Percentiles rank a stretch among this genome's conserved stretches.
phyloP scores from a whole-genome alignment of 2,113 vertebrate species.

The Proteles cristata region DNA sequence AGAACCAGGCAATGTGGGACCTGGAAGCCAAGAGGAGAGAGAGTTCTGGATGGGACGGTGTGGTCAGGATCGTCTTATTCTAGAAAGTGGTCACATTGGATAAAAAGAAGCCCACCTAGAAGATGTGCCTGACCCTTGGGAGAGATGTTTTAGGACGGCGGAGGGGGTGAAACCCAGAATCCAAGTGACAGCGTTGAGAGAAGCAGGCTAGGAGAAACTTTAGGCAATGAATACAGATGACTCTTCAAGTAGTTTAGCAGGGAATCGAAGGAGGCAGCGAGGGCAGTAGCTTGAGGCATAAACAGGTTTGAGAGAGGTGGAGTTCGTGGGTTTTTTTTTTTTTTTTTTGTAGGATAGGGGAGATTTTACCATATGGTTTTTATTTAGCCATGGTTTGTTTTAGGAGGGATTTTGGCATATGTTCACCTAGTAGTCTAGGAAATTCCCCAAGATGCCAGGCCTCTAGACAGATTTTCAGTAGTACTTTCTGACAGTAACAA shows the following conservation, averaged over 20 bases:
- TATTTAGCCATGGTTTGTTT: background rate
- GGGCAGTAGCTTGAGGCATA: background rate
- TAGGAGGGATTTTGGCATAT: background rate
- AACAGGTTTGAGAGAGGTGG: background rate
- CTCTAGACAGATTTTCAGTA: background rate
- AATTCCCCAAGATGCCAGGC: background rate
- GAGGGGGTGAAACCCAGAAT: background rate
- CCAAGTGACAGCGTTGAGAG: background rate
- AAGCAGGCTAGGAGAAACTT: background rate
- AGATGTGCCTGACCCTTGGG: background rate
- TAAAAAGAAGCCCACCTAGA: background rate
- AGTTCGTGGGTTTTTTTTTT: background rate
- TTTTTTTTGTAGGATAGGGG: background rate
- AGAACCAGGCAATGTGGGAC: background rate
- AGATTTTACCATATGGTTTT: background rate
- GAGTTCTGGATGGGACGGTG: background rate
- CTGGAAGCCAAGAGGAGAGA: background rate
- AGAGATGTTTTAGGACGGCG: background rate
- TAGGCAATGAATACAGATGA: background rate
- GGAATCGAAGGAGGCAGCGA: background rate
- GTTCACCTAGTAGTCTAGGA: background rate
- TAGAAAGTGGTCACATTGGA: background rate
- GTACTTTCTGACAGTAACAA: background rate
- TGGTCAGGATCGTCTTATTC: background rate
- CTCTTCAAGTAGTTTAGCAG: background rate